Conservation (phyloP, 2,888 invertebrate genomes). For the Coenonympha arcania region DNA sequence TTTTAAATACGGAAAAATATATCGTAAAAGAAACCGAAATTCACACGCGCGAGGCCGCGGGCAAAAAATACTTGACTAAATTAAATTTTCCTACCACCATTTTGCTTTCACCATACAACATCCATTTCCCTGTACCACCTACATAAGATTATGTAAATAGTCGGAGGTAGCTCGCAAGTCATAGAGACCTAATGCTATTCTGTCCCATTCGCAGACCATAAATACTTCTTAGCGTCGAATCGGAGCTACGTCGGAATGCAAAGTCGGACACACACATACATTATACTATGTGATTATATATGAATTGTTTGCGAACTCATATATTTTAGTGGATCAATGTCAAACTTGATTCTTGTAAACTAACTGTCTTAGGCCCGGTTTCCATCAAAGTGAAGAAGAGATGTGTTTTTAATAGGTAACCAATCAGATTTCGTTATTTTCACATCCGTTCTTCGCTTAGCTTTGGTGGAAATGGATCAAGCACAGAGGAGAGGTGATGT, state of each 20-base stretch:
- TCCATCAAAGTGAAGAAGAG: too few relatives aligned
- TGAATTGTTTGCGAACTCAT: conserved; percentile 48
- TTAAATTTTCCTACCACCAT: not conserved
- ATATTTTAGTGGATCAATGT: conserved; percentile 52
- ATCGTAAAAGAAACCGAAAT: too few relatives aligned
- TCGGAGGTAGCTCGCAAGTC: conserved; percentile 24
- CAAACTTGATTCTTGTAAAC: too few relatives aligned
- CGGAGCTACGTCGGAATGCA: conserved; percentile 32
- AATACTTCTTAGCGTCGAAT: conserved; percentile 41
- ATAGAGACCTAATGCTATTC: conserved; percentile 30
- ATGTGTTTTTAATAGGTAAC: too few relatives aligned
- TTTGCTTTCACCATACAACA: conserved; percentile 2
- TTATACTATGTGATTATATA: conserved; percentile 33
- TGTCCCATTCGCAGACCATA: conserved; percentile 35
- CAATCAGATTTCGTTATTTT: too few relatives aligned
- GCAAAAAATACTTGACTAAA: too few relatives aligned
- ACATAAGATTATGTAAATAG: conserved; percentile 27
- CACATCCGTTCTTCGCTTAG: too few relatives aligned
- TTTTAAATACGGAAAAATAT: too few relatives aligned
- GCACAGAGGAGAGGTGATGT: too few relatives aligned
- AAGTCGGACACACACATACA: conserved; percentile 28
- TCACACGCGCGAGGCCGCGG: too few relatives aligned
- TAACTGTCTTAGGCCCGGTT: too few relatives aligned
- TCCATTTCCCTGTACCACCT: conserved; percentile 12
- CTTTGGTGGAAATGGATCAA: too few relatives aligned